Percentiles rank a stretch among this genome's conserved stretches.
These are phyloP conservation scores for Orthosia cruda DNA, from an alignment of 2,888 invertebrate genomes.

Conservation along the genomic window DNA sequence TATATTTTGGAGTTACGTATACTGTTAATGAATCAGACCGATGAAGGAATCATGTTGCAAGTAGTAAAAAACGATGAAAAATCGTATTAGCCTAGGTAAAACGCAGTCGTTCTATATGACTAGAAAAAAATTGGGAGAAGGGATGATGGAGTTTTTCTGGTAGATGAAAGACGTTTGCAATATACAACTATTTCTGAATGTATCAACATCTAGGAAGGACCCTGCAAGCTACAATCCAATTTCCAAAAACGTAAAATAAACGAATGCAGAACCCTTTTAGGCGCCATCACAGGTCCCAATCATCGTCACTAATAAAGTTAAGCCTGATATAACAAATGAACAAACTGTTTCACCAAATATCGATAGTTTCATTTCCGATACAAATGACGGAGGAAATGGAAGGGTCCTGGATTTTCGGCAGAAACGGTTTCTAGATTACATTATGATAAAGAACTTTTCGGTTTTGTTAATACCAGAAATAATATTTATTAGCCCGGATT, in stretches of 20 bases:
- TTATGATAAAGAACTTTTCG: not conserved
- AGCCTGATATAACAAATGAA: too few relatives aligned
- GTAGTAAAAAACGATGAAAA: too few relatives aligned
- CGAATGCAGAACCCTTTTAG: slow-evolving; percentile 25
- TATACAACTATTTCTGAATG: not conserved
- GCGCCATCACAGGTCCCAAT: slow-evolving; percentile 17
- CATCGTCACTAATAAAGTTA: too few relatives aligned
- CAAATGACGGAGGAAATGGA: slow-evolving; percentile 42
- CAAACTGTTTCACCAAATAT: slow-evolving; percentile 40
- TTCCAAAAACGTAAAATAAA: slow-evolving; percentile 1
- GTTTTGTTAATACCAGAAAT: not conserved
- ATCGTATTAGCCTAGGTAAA: too few relatives aligned
- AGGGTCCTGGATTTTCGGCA: slow-evolving; percentile 7
- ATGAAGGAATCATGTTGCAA: too few relatives aligned
- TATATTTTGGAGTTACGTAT: too few relatives aligned
- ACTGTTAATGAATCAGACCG: too few relatives aligned
- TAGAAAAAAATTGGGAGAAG: too few relatives aligned
- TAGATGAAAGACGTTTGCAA: too few relatives aligned
- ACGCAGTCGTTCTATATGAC: too few relatives aligned
- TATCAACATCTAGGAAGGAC: not conserved
- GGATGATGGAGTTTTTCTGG: too few relatives aligned
- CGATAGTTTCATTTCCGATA: slow-evolving; percentile 59
- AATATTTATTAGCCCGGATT: too few relatives aligned
- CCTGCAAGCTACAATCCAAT: not conserved
- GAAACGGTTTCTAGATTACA: slow-evolving; percentile 2